Base-by-base conservation (phyloP, 2,888 invertebrate species). In the Perizoma flavofasciatum region DNA sequence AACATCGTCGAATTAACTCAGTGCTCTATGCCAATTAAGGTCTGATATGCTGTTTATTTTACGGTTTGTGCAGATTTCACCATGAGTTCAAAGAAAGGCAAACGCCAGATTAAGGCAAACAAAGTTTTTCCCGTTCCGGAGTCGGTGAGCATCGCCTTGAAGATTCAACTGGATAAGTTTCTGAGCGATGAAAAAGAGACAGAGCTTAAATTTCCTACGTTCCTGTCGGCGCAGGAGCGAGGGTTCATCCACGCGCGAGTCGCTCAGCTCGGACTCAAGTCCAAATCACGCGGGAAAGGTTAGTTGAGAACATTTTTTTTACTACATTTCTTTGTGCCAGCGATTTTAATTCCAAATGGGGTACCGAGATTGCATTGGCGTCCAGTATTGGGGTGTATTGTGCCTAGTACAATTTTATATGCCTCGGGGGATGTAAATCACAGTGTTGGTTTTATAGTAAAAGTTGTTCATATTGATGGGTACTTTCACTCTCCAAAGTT, bases 271-370 rank as follows among this genome's bases (percentile, higher is more conserved):
- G 96, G 96, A 5, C 85, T 97, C 37, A 95, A 95, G 75, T 96
- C 97, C 3, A 96, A 96, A 87, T 97, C 97, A 73, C 93, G 95
- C 88, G 97, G 97, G 93, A 96, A 94, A 89, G 94, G 96, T 96
- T 80, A 70, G 66, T 45, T 56, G 37, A n/a, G 11, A 34, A 49
- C 39, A 52, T 34, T 11, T n/a, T 10, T 4, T 44, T 41, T 5
- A 10, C 41, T 10, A 4, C 41, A 5, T 41, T 41, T 41, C 6
- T 10, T 41, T 7, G 6, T 43, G 4, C 22, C 22, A 2, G 22
- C 22, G 1, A 22, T 22, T 22, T 3, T 22, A 22, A 22, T 22
- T 22, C 22, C 22, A 22, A 22, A 3, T 22, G 22, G 22, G 22
- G 22, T 22, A 22, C 1, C 22, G 22, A 22, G 22, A 22, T 22